These are phyloP conservation scores for Diabrotica balteata DNA, from an alignment of 2,888 invertebrate genomes.

Conservation along the genomic window DNA sequence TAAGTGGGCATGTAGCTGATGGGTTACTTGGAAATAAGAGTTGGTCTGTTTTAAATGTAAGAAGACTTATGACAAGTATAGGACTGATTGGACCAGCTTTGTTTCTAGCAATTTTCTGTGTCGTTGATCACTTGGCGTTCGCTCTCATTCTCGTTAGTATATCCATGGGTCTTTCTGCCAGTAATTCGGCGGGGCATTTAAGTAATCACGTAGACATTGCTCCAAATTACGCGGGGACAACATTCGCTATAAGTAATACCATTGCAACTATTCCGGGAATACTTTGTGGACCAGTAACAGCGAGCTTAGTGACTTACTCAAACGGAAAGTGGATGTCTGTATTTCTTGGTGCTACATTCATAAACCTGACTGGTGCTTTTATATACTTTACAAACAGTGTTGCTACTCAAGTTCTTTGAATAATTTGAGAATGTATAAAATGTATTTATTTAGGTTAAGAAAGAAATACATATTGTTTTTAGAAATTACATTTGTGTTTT, in stretches of 20 bases:
- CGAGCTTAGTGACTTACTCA: slow-evolving; percentile 73
- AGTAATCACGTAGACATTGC: slow-evolving; percentile 81
- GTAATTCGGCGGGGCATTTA: slow-evolving; percentile 78
- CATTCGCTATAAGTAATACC: slow-evolving; percentile 79
- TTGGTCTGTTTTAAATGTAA: slow-evolving; percentile 73
- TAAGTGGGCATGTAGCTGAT: slow-evolving; percentile 77
- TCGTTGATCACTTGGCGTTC: slow-evolving; percentile 71
- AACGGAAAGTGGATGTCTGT: slow-evolving; percentile 78
- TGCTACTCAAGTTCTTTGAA: slow-evolving; percentile 69
- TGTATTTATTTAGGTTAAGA: slow-evolving; percentile 28
- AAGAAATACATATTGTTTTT: slow-evolving; percentile 24
- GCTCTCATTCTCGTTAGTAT: slow-evolving; percentile 77
- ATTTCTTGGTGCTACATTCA: slow-evolving; percentile 73
- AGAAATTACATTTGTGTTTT: slow-evolving; percentile 11
- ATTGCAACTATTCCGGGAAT: slow-evolving; percentile 79
- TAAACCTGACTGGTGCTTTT: slow-evolving; percentile 76
- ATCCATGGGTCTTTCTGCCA: slow-evolving; percentile 77
- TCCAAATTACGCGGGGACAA: slow-evolving; percentile 78
- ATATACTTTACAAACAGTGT: slow-evolving; percentile 77
- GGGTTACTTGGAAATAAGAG: slow-evolving; percentile 62
- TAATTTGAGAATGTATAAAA: slow-evolving; percentile 15
- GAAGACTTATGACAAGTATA: slow-evolving; percentile 75
- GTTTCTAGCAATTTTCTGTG: slow-evolving; percentile 73
- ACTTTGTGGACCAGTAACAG: slow-evolving; percentile 77
- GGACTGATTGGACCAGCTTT: slow-evolving; percentile 77